Base-by-base conservation (phyloP, 1,140 invertebrate genomes). In the Drepana arcuata region DNA sequence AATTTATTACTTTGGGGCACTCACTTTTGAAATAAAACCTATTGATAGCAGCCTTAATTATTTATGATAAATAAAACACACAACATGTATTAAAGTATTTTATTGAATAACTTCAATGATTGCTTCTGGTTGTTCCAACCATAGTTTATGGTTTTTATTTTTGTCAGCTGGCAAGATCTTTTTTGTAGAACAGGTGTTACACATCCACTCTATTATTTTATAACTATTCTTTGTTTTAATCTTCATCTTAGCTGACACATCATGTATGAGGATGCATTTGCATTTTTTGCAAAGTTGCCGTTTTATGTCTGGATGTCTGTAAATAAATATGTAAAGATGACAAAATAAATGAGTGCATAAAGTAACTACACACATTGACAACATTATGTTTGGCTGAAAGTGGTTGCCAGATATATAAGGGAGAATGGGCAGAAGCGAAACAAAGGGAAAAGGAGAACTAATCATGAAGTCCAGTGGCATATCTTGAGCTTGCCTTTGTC, bases 281-380 rank as follows among this genome's bases (percentile, higher is more conserved):
- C 86, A 87, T 46, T 77, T 83, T 48, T 86, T 87, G 42, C 86
- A 87, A 36, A 86, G 61, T 43, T 81, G 81, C 34, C 84, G 65
- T 52, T 87, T 86, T 24, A 87, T 69, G 28, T 83, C 73, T 16
- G 82, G 80, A 53, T 85, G 84, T 41, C 85, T 87, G 59, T 27
- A 72, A 84, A 67, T 39, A 49, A 32, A 16, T 47, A 33, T 44
- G 33, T 28, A 18, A 36, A 9, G 13, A 24, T 37, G 24, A 23
- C 2, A 7, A 11, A 4, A 23, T 15, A 23, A n/a, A 15, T 23
- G 9, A 21, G n/a, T n/a, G n/a, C n/a, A n/a, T n/a, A n/a, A n/a
- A n/a, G n/a, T n/a, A n/a, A n/a, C n/a, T n/a, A n/a, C n/a, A n/a
- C n/a, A n/a, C n/a, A n/a, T n/a, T n/a, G n/a, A n/a, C n/a, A n/a